Percentiles rank a stretch among this genome's conserved stretches.
Conservation (phyloP, 2,888 invertebrate species). For the Sarcophaga carnaria region DNA sequence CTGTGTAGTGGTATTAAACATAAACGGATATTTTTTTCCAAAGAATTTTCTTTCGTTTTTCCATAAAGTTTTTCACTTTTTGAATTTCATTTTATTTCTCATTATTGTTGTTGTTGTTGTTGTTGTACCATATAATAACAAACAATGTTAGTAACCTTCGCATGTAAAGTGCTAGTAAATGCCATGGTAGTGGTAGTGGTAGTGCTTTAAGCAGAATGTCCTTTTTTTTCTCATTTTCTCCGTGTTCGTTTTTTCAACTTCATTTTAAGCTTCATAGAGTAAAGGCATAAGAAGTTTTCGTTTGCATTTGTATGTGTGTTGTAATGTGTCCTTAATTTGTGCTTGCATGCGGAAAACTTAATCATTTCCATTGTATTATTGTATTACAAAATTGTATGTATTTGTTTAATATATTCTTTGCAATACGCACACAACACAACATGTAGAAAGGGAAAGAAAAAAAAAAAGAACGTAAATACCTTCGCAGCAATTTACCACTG, state of each 20-base stretch:
- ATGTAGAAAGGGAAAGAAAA: not conserved
- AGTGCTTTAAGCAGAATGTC: constrained; percentile 46
- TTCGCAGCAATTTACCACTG: not conserved
- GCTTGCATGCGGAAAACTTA: constrained; percentile 71
- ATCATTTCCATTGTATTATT: constrained; percentile 70
- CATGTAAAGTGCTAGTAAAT: not conserved
- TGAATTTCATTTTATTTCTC: not conserved
- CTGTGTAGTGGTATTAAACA: constrained; percentile 69
- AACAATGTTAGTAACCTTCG: constrained; percentile 38
- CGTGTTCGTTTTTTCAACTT: constrained; percentile 40
- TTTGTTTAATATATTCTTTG: constrained; percentile 67
- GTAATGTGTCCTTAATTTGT: constrained; percentile 61
- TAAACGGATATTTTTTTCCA: constrained; percentile 63
- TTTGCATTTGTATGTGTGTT: constrained; percentile 19
- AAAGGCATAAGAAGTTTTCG: constrained; percentile 18
- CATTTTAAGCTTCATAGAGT: constrained; percentile 61
- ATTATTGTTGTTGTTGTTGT: constrained; percentile 13
- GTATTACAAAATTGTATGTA: constrained; percentile 31
- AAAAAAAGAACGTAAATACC: not conserved
- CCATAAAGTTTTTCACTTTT: constrained; percentile 8
- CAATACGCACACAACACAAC: constrained; percentile 24
- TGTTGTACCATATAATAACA: constrained; percentile 30
- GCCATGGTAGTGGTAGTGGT: not conserved
- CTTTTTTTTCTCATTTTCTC: constrained; percentile 37
- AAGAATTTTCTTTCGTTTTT: too few species aligned